Evolutionary conservation across 92 coral and sea anemone genomes (phyloP).

Genomic region (Phymanthus crucifer): DNA sequence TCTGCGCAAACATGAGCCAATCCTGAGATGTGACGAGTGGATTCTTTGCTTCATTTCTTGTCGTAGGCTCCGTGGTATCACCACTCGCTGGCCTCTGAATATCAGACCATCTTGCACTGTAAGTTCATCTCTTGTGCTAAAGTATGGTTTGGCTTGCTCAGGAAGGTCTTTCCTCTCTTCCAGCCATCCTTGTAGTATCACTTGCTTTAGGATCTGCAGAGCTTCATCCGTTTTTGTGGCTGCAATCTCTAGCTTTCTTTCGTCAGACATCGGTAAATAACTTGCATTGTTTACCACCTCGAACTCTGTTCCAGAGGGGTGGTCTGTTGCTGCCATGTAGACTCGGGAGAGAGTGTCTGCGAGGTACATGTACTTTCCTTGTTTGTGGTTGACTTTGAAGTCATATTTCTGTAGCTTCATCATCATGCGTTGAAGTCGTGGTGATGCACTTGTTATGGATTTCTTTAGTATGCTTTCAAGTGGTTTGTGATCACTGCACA

Average conservation of each 20-base stretch:
- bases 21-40: conserved; percentile 25
- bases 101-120: conserved; percentile 38
- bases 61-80: conserved; percentile 17
- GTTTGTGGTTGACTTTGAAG: conserved; percentile 33
- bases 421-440: conserved; percentile 53
- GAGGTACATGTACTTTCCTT: conserved; percentile 9
- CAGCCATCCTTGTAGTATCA: conserved; percentile 27
- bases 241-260: background rate
- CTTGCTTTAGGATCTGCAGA: background rate
- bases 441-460: background rate
- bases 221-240: conserved; percentile 1
- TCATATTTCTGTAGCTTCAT: conserved; percentile 40
- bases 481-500: conserved; percentile 20
- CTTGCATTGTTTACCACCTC: background rate
- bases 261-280: conserved; percentile 1
- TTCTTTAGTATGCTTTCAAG: conserved; percentile 5
- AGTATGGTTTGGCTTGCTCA: conserved; percentile 9
- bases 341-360: background rate
- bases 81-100: conserved; percentile 32
- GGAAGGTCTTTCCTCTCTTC: conserved; percentile 33
- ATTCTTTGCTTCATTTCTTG: conserved; percentile 18
- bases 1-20: conserved; percentile 2
- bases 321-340: background rate
- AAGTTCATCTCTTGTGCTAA: conserved; percentile 23
- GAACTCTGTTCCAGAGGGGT: conserved; percentile 3